phyloP scores from a whole-genome alignment of 2,113 vertebrate species.

The Myrmecophaga tridactyla region DNA sequence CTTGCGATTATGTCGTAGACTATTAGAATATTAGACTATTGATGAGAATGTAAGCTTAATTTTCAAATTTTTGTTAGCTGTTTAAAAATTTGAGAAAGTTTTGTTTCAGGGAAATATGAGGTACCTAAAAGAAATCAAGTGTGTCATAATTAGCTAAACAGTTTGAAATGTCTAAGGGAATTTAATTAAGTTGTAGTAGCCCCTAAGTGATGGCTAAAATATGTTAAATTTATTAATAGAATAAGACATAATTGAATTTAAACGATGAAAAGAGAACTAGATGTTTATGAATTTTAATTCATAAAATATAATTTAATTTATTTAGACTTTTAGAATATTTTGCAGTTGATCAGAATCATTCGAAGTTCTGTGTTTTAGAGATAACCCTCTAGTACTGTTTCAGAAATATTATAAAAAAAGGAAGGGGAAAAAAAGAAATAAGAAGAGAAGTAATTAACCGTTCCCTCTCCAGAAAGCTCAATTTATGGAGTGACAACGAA shows the following conservation, averaged over 20 bases:
- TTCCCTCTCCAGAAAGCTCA: neutral
- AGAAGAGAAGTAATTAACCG: neutral
- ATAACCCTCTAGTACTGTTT: neutral
- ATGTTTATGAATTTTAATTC: neutral
- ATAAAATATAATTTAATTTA: neutral
- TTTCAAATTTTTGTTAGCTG: neutral
- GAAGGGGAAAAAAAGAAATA: neutral
- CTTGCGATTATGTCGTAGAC: neutral
- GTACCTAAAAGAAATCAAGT: neutral
- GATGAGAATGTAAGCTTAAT: neutral
- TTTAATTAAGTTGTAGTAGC: conserved; percentile 9
- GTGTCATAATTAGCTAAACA: neutral
- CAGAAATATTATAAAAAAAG: neutral
- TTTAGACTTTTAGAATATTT: conserved; percentile 47
- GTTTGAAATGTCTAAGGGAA: neutral
- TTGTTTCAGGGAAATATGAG: neutral
- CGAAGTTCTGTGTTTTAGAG: conserved; percentile 27
- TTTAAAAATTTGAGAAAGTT: neutral
- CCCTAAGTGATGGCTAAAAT: neutral
- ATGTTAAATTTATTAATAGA: neutral
- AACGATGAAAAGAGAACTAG: neutral
- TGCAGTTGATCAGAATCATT: neutral
- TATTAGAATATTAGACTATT: neutral
- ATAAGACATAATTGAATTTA: neutral
- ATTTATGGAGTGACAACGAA: neutral